These are phyloP conservation scores for Eidolon dupreanum DNA, from an alignment of 2,797 vertebrate species.

Conservation along the genomic window DNA sequence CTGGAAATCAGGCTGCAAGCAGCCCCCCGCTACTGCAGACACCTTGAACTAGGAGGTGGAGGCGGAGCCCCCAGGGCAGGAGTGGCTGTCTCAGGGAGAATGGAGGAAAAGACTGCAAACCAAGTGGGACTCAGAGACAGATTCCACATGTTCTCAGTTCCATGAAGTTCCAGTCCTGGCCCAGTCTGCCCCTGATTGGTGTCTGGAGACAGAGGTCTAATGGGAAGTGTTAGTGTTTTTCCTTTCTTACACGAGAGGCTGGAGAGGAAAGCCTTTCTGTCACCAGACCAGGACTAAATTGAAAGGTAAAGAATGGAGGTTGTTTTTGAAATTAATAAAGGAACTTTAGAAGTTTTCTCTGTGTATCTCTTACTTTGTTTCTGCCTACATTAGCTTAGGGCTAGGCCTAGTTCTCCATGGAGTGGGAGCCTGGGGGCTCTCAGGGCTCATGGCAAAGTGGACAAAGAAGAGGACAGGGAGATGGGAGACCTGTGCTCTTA, in stretches of 20 bases:
- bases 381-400: neutral
- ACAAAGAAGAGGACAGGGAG: neutral
- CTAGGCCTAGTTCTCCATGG: neutral
- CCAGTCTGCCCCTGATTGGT: neutral
- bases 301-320: neutral
- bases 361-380: neutral
- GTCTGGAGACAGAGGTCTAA: neutral
- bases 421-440: accelerated
- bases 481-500: neutral
- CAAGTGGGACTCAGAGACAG: neutral
- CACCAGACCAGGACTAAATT: neutral
- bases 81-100: constrained; percentile 57
- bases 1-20: constrained; percentile 47
- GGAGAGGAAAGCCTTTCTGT: neutral
- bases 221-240: neutral
- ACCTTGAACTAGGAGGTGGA: neutral
- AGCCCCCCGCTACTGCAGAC: neutral
- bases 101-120: neutral
- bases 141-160: neutral
- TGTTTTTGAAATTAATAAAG: constrained; percentile 75
- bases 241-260: neutral
- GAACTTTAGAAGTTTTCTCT: neutral
- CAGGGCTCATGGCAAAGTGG: neutral
- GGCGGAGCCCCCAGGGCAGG: neutral
- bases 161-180: neutral